Evolutionary conservation across 2,113 vertebrate species (phyloP), one percentile per base, ranked within the genome.

Genomic region (Melospiza melodia): DNA sequence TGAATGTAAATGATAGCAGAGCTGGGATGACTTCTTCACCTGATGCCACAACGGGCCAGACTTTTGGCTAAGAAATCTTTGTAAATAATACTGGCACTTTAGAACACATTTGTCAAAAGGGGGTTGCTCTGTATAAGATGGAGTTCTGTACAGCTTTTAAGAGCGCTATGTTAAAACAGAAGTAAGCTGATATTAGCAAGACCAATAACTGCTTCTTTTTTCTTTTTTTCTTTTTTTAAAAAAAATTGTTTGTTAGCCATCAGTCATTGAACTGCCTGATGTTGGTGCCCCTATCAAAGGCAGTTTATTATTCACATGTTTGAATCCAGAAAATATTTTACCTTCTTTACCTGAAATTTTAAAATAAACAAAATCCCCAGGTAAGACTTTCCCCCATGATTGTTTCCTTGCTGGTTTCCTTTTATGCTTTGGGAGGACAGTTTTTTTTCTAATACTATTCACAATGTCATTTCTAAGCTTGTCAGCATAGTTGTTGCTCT

Each of bases 1-100:
- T 99, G 96, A 98, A 98, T 98, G 99, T 99, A 98, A 98, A 98
- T 68, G 99, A 99, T 97, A 98, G 97, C 90, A 99, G 99, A 98
- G 98, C 99, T 98, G 99, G 99, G 96, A 98, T 99, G 98, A 99
- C 98, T 97, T 99, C 99, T 93, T 99, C 99, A 94, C 99, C 99
- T 41, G 99, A 99, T 97, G 98, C 99, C 97, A 98, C 99, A 96
- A 98, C 98, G 67, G 98, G 99, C 96, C 99, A 99, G 98, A 99
- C 99, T 61, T 99, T 99, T 98, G 99, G 99, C 97, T 99, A 98
- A 99, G 95, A 96, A 96, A 95, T 87, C 74, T 95, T 90, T 92
- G 97, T 98, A 98, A 98, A 98, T 98, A 98, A 97, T 97, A 96
- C 94, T 97, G 98, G 99, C 99, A 99, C 99, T 99, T 99, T 99